Conservation (phyloP, 2,888 invertebrate genomes). For the Lampropteryx suffumata region DNA sequence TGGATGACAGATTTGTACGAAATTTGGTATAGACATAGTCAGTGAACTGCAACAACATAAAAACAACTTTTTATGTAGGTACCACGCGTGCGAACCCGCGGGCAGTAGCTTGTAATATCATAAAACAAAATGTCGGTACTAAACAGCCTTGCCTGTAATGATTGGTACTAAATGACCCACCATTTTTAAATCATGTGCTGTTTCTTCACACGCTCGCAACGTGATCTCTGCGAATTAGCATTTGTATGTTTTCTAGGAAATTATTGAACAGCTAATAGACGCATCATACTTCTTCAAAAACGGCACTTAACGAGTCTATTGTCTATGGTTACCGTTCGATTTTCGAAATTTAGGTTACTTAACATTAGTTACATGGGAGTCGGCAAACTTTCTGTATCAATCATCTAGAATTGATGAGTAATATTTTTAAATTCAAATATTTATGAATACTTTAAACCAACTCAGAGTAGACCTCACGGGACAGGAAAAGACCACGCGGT, state of each 20-base stretch:
- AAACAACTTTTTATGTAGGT: too few species aligned
- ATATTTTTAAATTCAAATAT: too few species aligned
- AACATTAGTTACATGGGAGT: constrained; percentile 3
- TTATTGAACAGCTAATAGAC: constrained; percentile 71
- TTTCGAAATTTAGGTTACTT: constrained; percentile 25
- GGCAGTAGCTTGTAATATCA: too few species aligned
- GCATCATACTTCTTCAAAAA: constrained; percentile 59
- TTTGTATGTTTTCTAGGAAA: constrained; percentile 59
- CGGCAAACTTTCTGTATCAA: neutral
- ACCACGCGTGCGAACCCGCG: too few species aligned
- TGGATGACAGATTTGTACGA: too few species aligned
- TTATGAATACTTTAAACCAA: too few species aligned
- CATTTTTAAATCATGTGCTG: constrained; percentile 21
- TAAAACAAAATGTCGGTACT: neutral
- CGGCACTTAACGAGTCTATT: constrained; percentile 42
- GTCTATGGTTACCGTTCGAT: constrained; percentile 27
- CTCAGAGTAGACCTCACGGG: too few species aligned
- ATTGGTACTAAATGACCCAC: constrained; percentile 34
- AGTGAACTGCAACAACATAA: too few species aligned
- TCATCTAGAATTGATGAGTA: neutral
- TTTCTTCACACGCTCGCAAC: constrained; percentile 48
- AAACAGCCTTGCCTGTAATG: constrained; percentile 25
- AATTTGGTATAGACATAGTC: too few species aligned
- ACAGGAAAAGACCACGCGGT: too few species aligned
- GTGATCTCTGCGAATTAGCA: constrained; percentile 68